Evolutionary conservation across 2,888 invertebrate species (phyloP), one percentile per base, ranked within the genome.

Genomic region (Adelognathus sp.): DNA sequence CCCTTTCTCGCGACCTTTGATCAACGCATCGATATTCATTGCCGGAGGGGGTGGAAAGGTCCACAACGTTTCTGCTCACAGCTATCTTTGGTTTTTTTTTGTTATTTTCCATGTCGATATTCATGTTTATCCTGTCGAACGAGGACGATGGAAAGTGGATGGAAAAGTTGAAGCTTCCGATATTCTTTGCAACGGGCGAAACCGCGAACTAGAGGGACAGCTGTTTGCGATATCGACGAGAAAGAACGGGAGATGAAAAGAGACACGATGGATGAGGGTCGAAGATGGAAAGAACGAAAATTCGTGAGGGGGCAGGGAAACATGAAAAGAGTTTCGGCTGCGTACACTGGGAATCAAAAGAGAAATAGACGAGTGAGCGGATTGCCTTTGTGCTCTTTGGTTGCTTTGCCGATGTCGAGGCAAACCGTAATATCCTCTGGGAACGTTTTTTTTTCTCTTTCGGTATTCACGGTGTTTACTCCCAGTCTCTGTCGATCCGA

Each of bases 1-100:
- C 33, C 36, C 50, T 63, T 56, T 46, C 56, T 33, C 11, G 24
- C 18, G 61, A 36, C 46, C 46, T 44, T 27, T 63, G 67, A 60
- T 39, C 39, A 54, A 66, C 36, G 50, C 41, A 76, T 76, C 76
- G 70, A 70, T 74, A 76, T 76, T 58, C 76, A 76, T 76, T 70
- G 63, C 70, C 36, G 44, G 16, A n/a, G n/a, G n/a, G n/a, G n/a
- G 33, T 39, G 56, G 33, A 58, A 76, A 58, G 50, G 52, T 61
- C 61, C 24, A 70, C 50, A 50, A 41, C 44, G 6, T 58, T 29
- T n/a, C 29, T n/a, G n/a, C 31, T 44, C 44, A 31, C 18, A 27
- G 16, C n/a, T 41, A 7, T n/a, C 58, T 21, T 46, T 46, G 16
- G 31, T 70, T 39, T 76, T 27, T 60, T 58, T 72, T 66, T 61